These are phyloP conservation scores for Myrmecobius fasciatus DNA, from an alignment of 2,113 vertebrate genomes.

Conservation along the genomic window DNA sequence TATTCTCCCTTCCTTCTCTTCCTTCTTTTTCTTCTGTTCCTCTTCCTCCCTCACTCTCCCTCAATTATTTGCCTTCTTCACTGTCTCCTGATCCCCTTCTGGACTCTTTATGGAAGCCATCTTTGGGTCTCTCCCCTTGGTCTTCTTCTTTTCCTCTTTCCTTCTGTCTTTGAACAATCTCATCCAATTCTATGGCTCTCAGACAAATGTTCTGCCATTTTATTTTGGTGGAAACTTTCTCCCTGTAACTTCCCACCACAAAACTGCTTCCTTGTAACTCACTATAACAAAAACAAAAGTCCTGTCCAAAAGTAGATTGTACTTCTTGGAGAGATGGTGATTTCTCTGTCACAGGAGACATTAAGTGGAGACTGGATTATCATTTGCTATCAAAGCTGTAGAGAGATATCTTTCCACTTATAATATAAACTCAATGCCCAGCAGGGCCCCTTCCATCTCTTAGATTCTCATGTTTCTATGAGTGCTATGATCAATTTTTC, in stretches of 20 bases:
- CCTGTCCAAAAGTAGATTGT: background rate
- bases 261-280: background rate
- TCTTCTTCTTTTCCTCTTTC: background rate
- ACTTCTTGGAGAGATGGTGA: background rate
- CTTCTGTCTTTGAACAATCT: background rate
- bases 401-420: background rate
- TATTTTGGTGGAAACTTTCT: background rate
- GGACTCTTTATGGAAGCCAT: background rate
- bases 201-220: background rate
- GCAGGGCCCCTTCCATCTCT: background rate
- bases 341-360: background rate
- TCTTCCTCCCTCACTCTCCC: background rate
- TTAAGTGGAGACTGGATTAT: background rate
- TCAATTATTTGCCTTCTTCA: background rate
- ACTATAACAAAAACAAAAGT: background rate
- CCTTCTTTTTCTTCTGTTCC: background rate
- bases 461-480: background rate
- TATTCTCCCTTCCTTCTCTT: background rate
- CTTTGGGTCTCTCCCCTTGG: background rate
- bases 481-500: background rate
- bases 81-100: background rate
- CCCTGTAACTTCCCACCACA: background rate
- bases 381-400: background rate
- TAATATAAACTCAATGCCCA: background rate
- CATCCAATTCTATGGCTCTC: background rate